A percentile compares a stretch with the other conserved stretches of the same genome.
phyloP scores from a whole-genome alignment of 2,113 vertebrate genomes.

The Myrmecophaga tridactyla region DNA sequence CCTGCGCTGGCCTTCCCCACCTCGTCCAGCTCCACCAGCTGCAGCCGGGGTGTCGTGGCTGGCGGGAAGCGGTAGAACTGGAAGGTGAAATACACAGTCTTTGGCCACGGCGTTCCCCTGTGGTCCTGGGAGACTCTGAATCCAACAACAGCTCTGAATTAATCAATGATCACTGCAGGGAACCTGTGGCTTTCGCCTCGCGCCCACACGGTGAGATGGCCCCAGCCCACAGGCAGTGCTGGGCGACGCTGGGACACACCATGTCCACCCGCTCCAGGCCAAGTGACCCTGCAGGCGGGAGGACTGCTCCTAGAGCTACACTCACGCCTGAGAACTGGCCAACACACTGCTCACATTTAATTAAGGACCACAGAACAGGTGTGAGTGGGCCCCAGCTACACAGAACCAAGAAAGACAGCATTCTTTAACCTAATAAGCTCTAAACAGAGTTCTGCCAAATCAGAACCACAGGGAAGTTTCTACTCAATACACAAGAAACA shows the following conservation, averaged over 20 bases:
- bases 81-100: constrained; percentile 92
- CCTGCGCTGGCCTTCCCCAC: not conserved
- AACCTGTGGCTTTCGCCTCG: rapidly evolving
- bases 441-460: rapidly evolving
- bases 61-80: constrained; percentile 96
- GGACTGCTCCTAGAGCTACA: rapidly evolving
- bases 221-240: rapidly evolving
- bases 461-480: not conserved
- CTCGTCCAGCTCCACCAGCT: constrained; percentile 79
- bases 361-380: not conserved
- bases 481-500: not conserved
- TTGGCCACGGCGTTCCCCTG: constrained; percentile 80
- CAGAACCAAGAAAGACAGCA: not conserved
- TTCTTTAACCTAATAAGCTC: rapidly evolving
- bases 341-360: rapidly evolving
- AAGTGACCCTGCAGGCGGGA: not conserved
- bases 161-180: not conserved
- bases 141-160: not conserved
- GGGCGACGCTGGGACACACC: too few relatives aligned
- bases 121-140: constrained; percentile 80
- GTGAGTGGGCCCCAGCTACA: not conserved
- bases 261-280: rapidly evolving
- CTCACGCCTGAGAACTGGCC: rapidly evolving
- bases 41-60: constrained; percentile 86
- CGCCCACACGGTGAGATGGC: rapidly evolving